Base-by-base conservation (phyloP, 2,888 invertebrate genomes). In the Erebia ligea region DNA sequence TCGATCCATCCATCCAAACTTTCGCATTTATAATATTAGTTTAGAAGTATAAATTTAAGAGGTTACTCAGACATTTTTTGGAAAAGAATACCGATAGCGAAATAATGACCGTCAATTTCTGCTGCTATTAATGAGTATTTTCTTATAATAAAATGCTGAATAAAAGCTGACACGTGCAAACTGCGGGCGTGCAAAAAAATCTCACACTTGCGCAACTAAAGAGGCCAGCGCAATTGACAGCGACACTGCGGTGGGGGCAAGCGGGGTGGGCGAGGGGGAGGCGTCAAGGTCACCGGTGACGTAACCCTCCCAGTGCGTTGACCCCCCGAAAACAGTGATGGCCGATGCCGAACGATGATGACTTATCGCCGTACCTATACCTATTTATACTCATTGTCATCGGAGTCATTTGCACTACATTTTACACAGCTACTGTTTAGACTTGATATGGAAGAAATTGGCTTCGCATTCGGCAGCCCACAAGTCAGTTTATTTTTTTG, bases 231-330 rank as follows among this genome's bases (percentile, higher is more conserved):
- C 75, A 72, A 76, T 76, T 70, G 76, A 82, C 83, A 80, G 81
- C 82, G 83, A 81, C 75, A 73, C 61, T 71, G 67, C 50, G 63
- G 70, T 68, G 75, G 78, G 76, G 74, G 76, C 19, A 8, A 19
- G 48, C 25, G 67, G 67, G 73, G 74, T 75, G 78, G 76, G 75
- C 76, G 71, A 77, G 73, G 80, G 56, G 13, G 13, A 17, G 25
- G 84, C 88, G 85, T 89, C 93, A 94, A 94, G 94, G 94, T 94
- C 94, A 91, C 82, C 80, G 72, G 83, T 93, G 92, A 92, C 93
- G 93, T 92, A 91, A 91, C 83, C 83, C 83, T 71, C 75, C 76
- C 82, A 84, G 91, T 87, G 78, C 90, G 87, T 85, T 89, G 92
- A 92, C 92, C 93, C 87, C 89, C 88, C 87, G 83, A 89, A 81